These are phyloP conservation scores for Carollia perspicillata DNA, from an alignment of 2,113 vertebrate genomes.

Conservation along the genomic window DNA sequence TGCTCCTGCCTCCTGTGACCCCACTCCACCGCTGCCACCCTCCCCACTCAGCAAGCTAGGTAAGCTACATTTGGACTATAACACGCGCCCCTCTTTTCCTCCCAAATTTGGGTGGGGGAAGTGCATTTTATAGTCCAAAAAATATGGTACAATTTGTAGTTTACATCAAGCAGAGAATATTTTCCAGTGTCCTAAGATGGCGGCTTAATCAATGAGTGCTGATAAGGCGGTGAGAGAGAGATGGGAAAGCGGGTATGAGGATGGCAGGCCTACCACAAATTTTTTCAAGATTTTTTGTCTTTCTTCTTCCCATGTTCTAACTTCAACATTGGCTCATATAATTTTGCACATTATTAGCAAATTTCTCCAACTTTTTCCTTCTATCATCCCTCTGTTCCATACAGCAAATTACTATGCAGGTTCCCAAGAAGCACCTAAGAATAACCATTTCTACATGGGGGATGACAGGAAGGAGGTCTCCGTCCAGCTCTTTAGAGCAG, in stretches of 20 bases:
- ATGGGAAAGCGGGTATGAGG: not conserved
- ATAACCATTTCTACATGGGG: not conserved
- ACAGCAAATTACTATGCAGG: not conserved
- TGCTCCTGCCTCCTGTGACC: too few relatives aligned
- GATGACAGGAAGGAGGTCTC: not conserved
- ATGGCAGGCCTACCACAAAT: not conserved
- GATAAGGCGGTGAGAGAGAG: not conserved
- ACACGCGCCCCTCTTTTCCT: too few relatives aligned
- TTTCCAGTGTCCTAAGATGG: not conserved
- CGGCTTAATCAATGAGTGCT: not conserved
- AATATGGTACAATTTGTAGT: not conserved
- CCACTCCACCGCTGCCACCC: too few relatives aligned
- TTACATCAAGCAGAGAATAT: not conserved
- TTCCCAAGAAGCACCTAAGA: not conserved
- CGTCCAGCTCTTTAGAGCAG: not conserved
- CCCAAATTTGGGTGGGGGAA: too few relatives aligned
- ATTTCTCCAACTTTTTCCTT: not conserved
- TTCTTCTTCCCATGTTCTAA: not conserved
- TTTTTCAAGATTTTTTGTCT: not conserved
- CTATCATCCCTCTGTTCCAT: not conserved
- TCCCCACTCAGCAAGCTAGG: too few relatives aligned
- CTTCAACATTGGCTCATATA: not conserved
- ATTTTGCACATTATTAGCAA: not conserved
- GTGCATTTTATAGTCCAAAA: too few relatives aligned
- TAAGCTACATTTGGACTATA: too few relatives aligned